phyloP scores from a whole-genome alignment of 2,113 vertebrate species.

The Ciconia maguari region DNA sequence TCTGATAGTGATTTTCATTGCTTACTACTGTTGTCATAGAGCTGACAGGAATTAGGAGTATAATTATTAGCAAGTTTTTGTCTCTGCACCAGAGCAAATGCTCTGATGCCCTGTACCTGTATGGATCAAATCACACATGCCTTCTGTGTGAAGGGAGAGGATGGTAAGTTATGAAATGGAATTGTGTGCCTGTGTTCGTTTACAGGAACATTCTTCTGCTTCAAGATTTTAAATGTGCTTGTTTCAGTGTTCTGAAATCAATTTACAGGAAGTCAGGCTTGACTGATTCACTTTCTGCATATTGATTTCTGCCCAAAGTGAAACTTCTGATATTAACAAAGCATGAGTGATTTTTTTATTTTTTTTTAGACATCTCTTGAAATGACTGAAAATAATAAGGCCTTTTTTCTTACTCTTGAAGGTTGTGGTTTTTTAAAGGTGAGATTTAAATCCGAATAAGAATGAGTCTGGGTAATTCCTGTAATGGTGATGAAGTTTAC shows the following conservation, averaged over 20 bases:
- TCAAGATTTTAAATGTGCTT: conserved; percentile 27
- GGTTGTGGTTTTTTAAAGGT: background rate
- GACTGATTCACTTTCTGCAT: conserved; percentile 64
- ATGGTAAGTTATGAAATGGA: background rate
- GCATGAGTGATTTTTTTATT: background rate
- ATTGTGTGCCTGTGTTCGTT: background rate
- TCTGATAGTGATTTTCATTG: background rate
- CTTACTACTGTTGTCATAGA: background rate
- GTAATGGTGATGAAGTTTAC: background rate
- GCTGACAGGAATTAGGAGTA: background rate
- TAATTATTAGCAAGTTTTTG: background rate
- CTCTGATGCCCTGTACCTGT: background rate
- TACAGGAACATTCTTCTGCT: conserved; percentile 65
- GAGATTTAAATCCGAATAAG: background rate
- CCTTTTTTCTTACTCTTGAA: background rate
- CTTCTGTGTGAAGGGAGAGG: background rate
- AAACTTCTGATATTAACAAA: conserved; percentile 61
- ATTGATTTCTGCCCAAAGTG: conserved; percentile 57
- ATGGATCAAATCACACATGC: background rate
- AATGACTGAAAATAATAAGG: background rate
- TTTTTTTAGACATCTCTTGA: background rate
- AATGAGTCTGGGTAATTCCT: background rate
- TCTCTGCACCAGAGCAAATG: background rate
- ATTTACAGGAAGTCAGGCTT: conserved; percentile 54
- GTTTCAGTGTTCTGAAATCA: conserved; percentile 58